Evolutionary conservation across 1,140 invertebrate genomes (phyloP).

Genomic region (Copidosoma floridanum): DNA sequence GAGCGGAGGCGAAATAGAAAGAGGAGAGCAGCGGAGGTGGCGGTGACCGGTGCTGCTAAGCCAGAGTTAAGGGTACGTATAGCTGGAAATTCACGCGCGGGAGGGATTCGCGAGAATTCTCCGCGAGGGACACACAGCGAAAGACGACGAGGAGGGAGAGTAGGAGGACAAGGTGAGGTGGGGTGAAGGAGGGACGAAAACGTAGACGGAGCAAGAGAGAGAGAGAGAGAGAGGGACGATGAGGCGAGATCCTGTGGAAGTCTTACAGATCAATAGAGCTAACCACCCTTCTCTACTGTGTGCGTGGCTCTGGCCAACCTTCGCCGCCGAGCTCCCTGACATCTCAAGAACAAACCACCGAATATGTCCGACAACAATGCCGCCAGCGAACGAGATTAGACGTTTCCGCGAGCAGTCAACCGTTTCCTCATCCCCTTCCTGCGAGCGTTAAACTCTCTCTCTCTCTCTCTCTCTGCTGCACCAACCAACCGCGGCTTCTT

Average conservation of each 20-base stretch:
- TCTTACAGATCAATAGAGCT: conserved; percentile 60
- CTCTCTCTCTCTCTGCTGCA: neutral
- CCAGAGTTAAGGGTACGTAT: conserved; percentile 47
- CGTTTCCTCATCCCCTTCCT: neutral
- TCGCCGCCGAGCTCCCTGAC: conserved; percentile 31
- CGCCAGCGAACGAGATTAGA: conserved; percentile 49
- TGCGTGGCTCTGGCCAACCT: conserved; percentile 26
- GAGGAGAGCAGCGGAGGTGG: conserved; percentile 30
- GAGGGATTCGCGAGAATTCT: neutral
- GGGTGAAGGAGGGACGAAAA: conserved; percentile 9
- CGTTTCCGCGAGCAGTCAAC: conserved; percentile 35
- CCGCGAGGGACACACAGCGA: conserved; percentile 5
- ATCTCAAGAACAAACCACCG: conserved; percentile 53
- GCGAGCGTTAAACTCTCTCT: conserved; percentile 6
- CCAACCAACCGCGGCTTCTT: neutral
- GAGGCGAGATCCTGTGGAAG: conserved; percentile 33
- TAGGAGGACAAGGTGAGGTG: neutral
- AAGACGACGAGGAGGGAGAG: conserved; percentile 9
- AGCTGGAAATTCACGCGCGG: neutral
- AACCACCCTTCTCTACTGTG: conserved; percentile 49
- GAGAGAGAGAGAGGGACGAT: conserved; percentile 6
- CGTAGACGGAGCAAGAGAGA: too few species aligned
- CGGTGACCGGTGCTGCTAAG: conserved; percentile 50
- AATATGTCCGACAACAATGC: conserved; percentile 43
- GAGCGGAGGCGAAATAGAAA: neutral